These are phyloP conservation scores for Plagodis dolabraria DNA, from an alignment of 2,888 invertebrate species.

Conservation along the genomic window DNA sequence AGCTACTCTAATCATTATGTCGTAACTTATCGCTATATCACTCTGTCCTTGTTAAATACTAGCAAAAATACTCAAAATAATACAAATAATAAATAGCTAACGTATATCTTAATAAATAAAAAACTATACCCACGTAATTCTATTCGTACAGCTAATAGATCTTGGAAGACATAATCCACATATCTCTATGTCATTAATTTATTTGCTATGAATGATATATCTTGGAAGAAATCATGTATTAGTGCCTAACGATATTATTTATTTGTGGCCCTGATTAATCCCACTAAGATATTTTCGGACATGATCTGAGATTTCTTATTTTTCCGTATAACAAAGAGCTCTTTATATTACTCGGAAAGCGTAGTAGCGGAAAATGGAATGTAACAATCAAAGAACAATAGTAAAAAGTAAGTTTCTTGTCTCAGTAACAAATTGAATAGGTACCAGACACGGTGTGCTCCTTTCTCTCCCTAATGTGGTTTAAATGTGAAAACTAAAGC, in stretches of 20 bases:
- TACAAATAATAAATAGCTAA: too few relatives aligned
- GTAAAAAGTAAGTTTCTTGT: too few relatives aligned
- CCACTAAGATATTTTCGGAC: background rate
- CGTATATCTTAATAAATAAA: too few relatives aligned
- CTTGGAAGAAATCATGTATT: constrained; percentile 10
- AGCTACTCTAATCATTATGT: too few relatives aligned
- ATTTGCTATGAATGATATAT: constrained; percentile 6
- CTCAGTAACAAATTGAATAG: too few relatives aligned
- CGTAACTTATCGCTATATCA: too few relatives aligned
- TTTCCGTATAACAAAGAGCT: constrained; percentile 1
- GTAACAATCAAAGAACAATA: background rate
- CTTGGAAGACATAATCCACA: background rate
- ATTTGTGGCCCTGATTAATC: constrained; percentile 6
- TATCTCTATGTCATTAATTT: constrained; percentile 1
- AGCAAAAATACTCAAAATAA: too few relatives aligned
- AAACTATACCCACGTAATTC: too few relatives aligned
- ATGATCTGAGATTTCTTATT: constrained; percentile 5
- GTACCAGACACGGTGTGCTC: too few relatives aligned
- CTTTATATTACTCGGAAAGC: background rate
- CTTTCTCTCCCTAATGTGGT: too few relatives aligned
- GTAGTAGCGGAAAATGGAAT: background rate
- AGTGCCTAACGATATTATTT: constrained; percentile 10
- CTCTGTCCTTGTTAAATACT: too few relatives aligned
- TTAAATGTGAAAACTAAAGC: too few relatives aligned
- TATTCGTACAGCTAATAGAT: constrained; percentile 2